Evolutionary conservation across 2,888 invertebrate species (phyloP).

Genomic region (Diabrotica balteata): DNA sequence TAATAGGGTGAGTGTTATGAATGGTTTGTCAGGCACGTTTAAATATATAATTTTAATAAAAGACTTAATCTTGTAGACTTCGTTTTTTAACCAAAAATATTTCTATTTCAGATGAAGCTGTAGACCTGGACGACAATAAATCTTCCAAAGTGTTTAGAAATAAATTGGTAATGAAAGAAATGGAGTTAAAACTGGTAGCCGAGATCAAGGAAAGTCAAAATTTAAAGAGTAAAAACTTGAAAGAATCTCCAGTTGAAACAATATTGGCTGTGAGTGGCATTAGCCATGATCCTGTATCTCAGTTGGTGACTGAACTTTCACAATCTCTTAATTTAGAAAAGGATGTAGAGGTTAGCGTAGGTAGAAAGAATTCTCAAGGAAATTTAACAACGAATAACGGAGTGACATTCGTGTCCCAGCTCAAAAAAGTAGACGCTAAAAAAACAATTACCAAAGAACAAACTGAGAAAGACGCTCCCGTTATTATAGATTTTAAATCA

Average conservation of each 20-base stretch:
- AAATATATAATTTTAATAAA: neutral
- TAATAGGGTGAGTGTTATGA: slow-evolving; percentile 36
- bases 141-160: slow-evolving; percentile 61
- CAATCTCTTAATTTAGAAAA: slow-evolving; percentile 72
- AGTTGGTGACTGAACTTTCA: slow-evolving; percentile 83
- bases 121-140: slow-evolving; percentile 50
- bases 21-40: slow-evolving; percentile 18
- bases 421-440: slow-evolving; percentile 78
- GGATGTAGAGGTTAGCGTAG: slow-evolving; percentile 37
- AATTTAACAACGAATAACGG: slow-evolving; percentile 51
- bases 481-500: slow-evolving; percentile 85
- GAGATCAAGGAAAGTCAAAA: slow-evolving; percentile 84
- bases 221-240: slow-evolving; percentile 66
- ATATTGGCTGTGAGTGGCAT: slow-evolving; percentile 62
- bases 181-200: slow-evolving; percentile 81
- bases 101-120: slow-evolving; percentile 37
- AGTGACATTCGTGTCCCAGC: slow-evolving; percentile 68
- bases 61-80: neutral
- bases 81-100: neutral
- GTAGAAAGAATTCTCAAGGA: slow-evolving; percentile 46
- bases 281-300: slow-evolving; percentile 77
- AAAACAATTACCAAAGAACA: slow-evolving; percentile 64
- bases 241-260: slow-evolving; percentile 63
- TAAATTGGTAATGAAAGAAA: slow-evolving; percentile 77
- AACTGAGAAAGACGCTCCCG: slow-evolving; percentile 65